phyloP scores from a whole-genome alignment of 2,113 vertebrate genomes.

The Oreamnos americanus region DNA sequence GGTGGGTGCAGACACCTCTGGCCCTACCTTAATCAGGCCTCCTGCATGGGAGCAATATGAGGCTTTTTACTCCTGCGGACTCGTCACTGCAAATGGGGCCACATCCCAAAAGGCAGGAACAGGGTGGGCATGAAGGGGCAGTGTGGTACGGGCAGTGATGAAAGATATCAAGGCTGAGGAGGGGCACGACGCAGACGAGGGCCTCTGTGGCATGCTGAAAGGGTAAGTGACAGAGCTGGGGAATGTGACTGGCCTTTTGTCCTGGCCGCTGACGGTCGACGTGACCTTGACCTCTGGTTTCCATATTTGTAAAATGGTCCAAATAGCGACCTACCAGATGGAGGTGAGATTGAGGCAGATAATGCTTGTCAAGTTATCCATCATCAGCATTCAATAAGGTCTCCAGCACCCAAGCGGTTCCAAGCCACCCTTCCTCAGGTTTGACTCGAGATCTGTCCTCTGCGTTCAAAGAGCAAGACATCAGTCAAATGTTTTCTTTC shows the following conservation, averaged over 20 bases:
- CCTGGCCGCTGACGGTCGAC: rapidly evolving
- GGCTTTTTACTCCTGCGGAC: not conserved
- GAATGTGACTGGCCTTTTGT: not conserved
- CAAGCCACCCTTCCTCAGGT: not conserved
- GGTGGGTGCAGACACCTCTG: not conserved
- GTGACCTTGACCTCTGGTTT: not conserved
- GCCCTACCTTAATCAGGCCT: not conserved
- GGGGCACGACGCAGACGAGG: rapidly evolving
- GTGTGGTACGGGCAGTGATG: not conserved
- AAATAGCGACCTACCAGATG: not conserved
- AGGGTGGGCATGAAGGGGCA: rapidly evolving
- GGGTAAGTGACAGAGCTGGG: not conserved
- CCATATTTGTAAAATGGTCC: not conserved
- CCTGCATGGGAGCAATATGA: not conserved
- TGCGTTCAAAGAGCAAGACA: not conserved
- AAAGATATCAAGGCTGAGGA: not conserved
- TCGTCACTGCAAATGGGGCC: not conserved
- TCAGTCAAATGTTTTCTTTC: not conserved
- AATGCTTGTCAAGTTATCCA: not conserved
- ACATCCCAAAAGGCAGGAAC: not conserved
- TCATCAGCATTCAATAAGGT: not conserved
- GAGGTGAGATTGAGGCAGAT: not conserved
- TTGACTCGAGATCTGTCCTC: not conserved
- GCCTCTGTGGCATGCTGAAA: not conserved
- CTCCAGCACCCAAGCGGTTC: not conserved